Evolutionary conservation across 2,888 invertebrate genomes (phyloP), one percentile per base, ranked within the genome.

Genomic region (Leptura quadrifasciata): DNA sequence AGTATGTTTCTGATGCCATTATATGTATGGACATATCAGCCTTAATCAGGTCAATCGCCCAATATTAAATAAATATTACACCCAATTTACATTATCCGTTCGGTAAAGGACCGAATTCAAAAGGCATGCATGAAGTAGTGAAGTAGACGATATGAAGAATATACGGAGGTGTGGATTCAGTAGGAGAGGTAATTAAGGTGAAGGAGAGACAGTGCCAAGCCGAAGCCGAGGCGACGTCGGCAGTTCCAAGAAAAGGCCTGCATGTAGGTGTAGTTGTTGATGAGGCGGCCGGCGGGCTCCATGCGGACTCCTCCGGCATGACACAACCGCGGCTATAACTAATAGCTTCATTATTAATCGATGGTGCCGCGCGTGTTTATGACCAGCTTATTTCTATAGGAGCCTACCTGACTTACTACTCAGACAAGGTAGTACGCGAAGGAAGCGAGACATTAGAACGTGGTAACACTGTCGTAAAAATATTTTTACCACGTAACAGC

Each of bases 341-440:
- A 74, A 74, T 74, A 74, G 67, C 68, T 74, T 74, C 68, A 74
- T 74, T 74, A 74, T 74, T 74, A 74, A 74, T 74, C 74, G 68
- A 20, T 58, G 72, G 72, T 61, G 71, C 71, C 61, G 71, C 71
- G 71, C 27, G 71, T 71, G 61, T 71, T 71, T 71, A 61, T 61
- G 31, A 54, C 52, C 63, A 15, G 63, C 63, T 63, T 61, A 18
- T 63, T 63, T 39, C 60, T 27, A 39, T 63, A 15, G 63, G 63
- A 39, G 6, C 35, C 39, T 63, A 39, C 63, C 63, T 63, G 39
- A 17, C 31, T 9, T 18, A 17, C 39, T 15, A 35, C 5, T 17
- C 31, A 61, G 61, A 61, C 61, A 21, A 35, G 18, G 18, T 5
- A 47, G 17, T 47, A n/a, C n/a, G 47, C 6, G n/a, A 15, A 47